These are phyloP conservation scores for Pogonophryne albipinna DNA, from an alignment of 2,797 vertebrate genomes.

Conservation along the genomic window DNA sequence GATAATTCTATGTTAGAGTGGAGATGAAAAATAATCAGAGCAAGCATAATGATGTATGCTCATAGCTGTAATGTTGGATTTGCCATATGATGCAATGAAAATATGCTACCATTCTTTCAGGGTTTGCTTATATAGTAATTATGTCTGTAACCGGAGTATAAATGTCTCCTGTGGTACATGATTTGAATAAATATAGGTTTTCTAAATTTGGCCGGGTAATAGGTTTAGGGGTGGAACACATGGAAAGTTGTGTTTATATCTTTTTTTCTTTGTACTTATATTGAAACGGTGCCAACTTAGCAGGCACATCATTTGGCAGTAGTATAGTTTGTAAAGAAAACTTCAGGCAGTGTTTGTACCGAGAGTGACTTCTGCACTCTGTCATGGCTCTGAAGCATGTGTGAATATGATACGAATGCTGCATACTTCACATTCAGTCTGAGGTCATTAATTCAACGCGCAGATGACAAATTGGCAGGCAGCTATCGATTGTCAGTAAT, in stretches of 20 bases:
- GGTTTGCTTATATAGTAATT: conserved; percentile 23
- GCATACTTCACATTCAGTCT: conserved; percentile 22
- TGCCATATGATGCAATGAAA: conserved; percentile 12
- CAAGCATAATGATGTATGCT: not conserved
- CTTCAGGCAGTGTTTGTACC: not conserved
- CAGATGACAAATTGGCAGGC: conserved; percentile 21
- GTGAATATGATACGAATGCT: conserved; percentile 25
- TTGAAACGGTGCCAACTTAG: not conserved
- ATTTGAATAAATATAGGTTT: not conserved
- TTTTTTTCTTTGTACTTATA: not conserved
- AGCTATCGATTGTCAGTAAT: conserved; percentile 33
- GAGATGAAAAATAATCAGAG: conserved; percentile 24
- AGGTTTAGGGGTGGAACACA: not conserved
- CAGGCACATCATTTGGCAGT: accelerated
- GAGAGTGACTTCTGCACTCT: not conserved
- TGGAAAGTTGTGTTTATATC: not conserved
- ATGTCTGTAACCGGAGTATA: conserved; percentile 16
- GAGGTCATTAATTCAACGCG: conserved; percentile 3
- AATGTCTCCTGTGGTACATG: not conserved
- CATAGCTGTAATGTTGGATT: conserved; percentile 20
- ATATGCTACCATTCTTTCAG: not conserved
- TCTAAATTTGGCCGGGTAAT: not conserved
- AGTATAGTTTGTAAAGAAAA: not conserved
- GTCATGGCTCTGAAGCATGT: not conserved
- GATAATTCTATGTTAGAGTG: conserved; percentile 1